phyloP scores from a whole-genome alignment of 2,113 vertebrate species.

The Alouatta palliata region DNA sequence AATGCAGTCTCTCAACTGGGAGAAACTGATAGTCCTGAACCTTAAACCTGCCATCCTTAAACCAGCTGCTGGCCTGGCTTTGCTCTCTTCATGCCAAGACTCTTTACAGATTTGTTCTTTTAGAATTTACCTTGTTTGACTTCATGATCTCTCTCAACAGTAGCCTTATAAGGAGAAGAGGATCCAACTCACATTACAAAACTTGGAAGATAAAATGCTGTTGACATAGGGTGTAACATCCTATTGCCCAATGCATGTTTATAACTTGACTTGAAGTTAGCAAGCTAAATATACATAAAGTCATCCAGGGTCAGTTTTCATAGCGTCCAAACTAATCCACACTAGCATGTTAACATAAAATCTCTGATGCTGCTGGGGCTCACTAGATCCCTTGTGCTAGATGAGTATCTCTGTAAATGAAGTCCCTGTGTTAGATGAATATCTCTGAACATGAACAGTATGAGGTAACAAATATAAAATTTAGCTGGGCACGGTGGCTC shows the following conservation, averaged over 20 bases:
- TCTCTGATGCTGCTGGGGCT: background rate
- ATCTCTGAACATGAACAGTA: background rate
- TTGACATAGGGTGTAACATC: background rate
- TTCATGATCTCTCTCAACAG: background rate
- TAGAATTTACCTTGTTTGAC: background rate
- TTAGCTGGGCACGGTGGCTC: no score
- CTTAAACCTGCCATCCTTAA: background rate
- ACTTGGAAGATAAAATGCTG: constrained; percentile 37
- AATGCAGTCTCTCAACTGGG: background rate
- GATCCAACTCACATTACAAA: background rate
- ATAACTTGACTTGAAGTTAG: background rate
- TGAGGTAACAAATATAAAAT: background rate
- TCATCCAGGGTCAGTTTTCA: background rate
- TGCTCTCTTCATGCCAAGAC: background rate
- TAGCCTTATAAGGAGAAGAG: background rate
- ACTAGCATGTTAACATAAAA: background rate
- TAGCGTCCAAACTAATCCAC: background rate
- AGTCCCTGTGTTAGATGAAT: background rate
- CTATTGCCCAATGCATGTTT: background rate
- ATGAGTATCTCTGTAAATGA: background rate
- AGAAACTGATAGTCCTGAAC: background rate
- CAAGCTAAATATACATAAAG: background rate
- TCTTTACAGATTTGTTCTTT: background rate
- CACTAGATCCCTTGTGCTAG: background rate
- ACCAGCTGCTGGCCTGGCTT: background rate